phyloP scores from a whole-genome alignment of 2,797 vertebrate species.

The Echiichthys vipera region DNA sequence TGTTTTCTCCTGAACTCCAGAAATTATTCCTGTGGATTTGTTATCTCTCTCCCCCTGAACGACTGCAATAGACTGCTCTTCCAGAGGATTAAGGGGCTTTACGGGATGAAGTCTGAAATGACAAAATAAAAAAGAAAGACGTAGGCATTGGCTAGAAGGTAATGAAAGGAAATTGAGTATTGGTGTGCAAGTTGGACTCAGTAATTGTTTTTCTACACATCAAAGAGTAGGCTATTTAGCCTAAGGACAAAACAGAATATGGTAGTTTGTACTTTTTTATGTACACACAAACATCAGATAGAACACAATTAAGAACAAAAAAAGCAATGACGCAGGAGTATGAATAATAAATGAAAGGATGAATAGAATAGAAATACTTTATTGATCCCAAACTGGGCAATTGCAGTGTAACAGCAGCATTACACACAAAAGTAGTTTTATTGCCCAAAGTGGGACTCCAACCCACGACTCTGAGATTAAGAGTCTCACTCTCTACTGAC shows the following conservation, averaged over 20 bases:
- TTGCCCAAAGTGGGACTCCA: too few relatives aligned
- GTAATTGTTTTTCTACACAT: background rate
- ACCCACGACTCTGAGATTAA: too few relatives aligned
- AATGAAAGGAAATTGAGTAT: background rate
- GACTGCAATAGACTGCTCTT: slow-evolving; percentile 68
- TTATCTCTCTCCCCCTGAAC: slow-evolving; percentile 61
- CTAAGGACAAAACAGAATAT: slow-evolving; percentile 11
- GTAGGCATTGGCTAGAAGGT: background rate
- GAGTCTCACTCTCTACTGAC: too few relatives aligned
- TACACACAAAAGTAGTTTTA: too few relatives aligned
- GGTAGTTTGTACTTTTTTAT: background rate
- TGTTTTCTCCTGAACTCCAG: slow-evolving; percentile 49
- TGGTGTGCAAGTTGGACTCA: background rate
- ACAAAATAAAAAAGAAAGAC: slow-evolving; percentile 5
- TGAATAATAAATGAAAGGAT: background rate
- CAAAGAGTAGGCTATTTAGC: background rate
- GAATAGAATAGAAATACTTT: too few relatives aligned
- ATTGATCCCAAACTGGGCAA: too few relatives aligned
- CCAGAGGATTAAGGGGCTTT: slow-evolving; percentile 89
- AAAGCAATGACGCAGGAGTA: background rate
- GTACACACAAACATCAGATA: background rate
- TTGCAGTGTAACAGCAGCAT: too few relatives aligned
- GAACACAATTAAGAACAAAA: background rate
- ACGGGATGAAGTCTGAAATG: slow-evolving; percentile 90
- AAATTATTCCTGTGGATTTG: slow-evolving; percentile 44